phyloP scores from a whole-genome alignment of 2,888 invertebrate genomes.

The Leucozona laternaria region DNA sequence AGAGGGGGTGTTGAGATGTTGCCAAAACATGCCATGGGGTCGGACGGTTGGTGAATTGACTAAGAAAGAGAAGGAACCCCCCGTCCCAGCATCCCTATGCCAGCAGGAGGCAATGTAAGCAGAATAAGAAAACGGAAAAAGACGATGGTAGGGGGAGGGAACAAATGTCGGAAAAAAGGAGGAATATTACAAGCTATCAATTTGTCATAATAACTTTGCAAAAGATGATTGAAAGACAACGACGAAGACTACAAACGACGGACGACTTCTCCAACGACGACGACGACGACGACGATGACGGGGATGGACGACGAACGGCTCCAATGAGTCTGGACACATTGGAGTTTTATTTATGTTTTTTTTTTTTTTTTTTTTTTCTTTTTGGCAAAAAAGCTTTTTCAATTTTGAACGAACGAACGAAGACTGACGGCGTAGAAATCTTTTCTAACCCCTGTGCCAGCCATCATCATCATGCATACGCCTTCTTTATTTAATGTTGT shows the following conservation, averaged over 20 bases:
- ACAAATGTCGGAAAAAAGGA: conserved; percentile 25
- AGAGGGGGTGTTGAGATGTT: conserved; percentile 61
- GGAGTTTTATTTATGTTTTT: conserved; percentile 71
- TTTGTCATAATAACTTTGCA: conserved; percentile 78
- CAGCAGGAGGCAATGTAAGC: conserved; percentile 47
- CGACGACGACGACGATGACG: neutral
- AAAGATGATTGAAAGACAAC: conserved; percentile 72
- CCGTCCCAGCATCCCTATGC: too few species aligned
- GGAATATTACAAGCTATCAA: conserved; percentile 79
- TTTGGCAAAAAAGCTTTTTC: conserved; percentile 58
- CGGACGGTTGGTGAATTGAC: conserved; percentile 9
- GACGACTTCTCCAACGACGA: neutral
- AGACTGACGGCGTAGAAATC: conserved; percentile 2
- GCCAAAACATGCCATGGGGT: conserved; percentile 59
- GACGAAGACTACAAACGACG: conserved; percentile 61
- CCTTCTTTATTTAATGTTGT: conserved; percentile 44
- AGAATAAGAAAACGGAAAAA: conserved; percentile 32
- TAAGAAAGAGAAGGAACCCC: neutral
- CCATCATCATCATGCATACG: conserved; percentile 42
- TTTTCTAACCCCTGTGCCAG: conserved; percentile 32
- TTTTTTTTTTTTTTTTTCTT: conserved; percentile 31
- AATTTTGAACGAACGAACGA: conserved; percentile 13
- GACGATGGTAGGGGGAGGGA: neutral
- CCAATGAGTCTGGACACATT: conserved; percentile 75
- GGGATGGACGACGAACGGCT: conserved; percentile 43